Percentiles rank a stretch among this genome's conserved stretches.
Evolutionary conservation across 2,113 vertebrate genomes (phyloP).

Genomic region (Conger conger): DNA sequence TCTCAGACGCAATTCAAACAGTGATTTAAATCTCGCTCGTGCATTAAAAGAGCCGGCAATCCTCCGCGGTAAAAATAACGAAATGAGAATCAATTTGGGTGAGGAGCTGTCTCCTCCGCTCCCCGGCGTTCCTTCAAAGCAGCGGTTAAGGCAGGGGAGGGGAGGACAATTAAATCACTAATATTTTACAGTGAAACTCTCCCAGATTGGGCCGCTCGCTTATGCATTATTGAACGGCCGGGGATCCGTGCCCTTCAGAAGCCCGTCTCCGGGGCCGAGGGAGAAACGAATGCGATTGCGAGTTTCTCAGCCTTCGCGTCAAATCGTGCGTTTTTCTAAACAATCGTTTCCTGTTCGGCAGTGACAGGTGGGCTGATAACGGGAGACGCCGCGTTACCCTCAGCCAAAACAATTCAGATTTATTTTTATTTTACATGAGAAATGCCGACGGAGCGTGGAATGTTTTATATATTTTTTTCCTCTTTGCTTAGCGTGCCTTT

Average conservation of each 20-base stretch:
- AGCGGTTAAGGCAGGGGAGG: neutral
- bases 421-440: slow-evolving; percentile 16
- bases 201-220: neutral
- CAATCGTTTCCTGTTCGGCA: neutral
- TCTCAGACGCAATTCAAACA: neutral
- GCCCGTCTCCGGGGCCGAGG: neutral
- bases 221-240: slow-evolving; percentile 24
- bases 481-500: neutral
- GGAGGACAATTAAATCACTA: slow-evolving; percentile 4
- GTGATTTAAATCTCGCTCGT: slow-evolving; percentile 3
- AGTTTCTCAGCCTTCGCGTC: neutral
- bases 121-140: neutral
- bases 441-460: slow-evolving; percentile 10
- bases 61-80: slow-evolving; percentile 8
- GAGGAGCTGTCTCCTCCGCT: neutral
- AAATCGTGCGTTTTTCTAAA: neutral
- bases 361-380: neutral
- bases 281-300: slow-evolving; percentile 13
- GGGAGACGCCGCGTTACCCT: neutral
- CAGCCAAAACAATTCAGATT: neutral
- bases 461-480: neutral
- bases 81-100: slow-evolving; percentile 12
- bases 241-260: slow-evolving; percentile 14
- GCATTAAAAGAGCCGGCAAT: slow-evolving; percentile 7
- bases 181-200: slow-evolving; percentile 4